Evolutionary conservation across 1,140 invertebrate genomes (phyloP).

Genomic region (Caenorhabditis elegans): DNA sequence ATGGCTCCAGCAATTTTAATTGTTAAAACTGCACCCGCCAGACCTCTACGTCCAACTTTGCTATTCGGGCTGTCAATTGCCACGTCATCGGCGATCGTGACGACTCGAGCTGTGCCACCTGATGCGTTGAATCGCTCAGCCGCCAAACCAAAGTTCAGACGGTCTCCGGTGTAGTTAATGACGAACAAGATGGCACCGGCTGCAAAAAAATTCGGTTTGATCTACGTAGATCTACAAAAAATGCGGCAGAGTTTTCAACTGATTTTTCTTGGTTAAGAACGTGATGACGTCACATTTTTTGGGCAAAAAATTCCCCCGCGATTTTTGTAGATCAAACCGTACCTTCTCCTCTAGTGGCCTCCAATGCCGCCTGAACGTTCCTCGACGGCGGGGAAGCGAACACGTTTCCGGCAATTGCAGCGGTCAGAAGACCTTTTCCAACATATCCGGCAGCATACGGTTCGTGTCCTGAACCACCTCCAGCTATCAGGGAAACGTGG

Average conservation of each 20-base stretch:
- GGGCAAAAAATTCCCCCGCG: not conserved
- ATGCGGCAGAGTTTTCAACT: too few relatives aligned
- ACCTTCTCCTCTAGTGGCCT: conserved; percentile 59
- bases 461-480: conserved; percentile 83
- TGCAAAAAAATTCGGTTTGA: conserved; percentile 66
- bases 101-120: conserved; percentile 58
- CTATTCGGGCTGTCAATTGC: conserved; percentile 63
- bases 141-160: conserved; percentile 79
- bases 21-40: conserved; percentile 76
- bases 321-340: conserved; percentile 69
- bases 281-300: too few relatives aligned
- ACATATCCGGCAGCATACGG: conserved; percentile 78
- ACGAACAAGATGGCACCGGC: conserved; percentile 77
- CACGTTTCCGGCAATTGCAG: conserved; percentile 76
- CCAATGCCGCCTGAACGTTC: conserved; percentile 73
- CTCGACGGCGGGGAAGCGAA: conserved; percentile 77
- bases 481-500: conserved; percentile 77
- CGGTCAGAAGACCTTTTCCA: conserved; percentile 77
- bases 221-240: too few relatives aligned
- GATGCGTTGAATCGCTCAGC: conserved; percentile 73
- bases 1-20: conserved; percentile 76
- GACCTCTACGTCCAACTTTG: conserved; percentile 74
- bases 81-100: conserved; percentile 61
- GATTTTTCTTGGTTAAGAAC: too few relatives aligned
- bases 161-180: conserved; percentile 84